Evolutionary conservation across 2,797 vertebrate genomes (phyloP).

Genomic region (Notamacropus eugenii): DNA sequence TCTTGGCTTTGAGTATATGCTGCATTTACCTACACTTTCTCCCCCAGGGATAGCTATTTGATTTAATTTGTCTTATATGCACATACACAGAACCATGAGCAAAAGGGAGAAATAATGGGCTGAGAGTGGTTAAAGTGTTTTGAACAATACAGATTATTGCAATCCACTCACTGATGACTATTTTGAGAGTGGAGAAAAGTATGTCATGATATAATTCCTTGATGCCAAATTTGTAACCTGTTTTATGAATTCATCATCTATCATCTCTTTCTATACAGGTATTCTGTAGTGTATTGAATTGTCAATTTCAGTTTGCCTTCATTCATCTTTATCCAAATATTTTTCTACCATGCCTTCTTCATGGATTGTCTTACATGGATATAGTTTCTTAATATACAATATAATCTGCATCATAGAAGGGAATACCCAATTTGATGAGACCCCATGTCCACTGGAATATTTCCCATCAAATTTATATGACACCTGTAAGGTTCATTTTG

Average conservation of each 20-base stretch:
- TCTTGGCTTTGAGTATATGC: no score
- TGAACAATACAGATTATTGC: not conserved
- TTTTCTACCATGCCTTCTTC: not conserved
- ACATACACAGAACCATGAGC: not conserved
- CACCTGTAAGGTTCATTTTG: not conserved
- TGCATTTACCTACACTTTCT: no score
- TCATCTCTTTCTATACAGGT: not conserved
- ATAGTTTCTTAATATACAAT: not conserved
- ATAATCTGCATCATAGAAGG: not conserved
- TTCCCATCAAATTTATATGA: not conserved
- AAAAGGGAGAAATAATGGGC: not conserved
- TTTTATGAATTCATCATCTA: not conserved
- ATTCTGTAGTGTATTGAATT: not conserved
- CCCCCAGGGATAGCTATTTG: no score
- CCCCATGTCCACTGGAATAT: not conserved
- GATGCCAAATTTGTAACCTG: not conserved
- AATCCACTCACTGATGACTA: not conserved
- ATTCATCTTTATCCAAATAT: not conserved
- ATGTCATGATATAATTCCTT: not conserved
- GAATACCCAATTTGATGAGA: not conserved
- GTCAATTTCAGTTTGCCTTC: not conserved
- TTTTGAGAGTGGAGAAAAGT: not conserved
- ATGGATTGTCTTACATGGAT: not conserved
- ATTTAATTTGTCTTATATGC: not conserved
- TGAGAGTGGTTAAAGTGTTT: not conserved